phyloP scores from a whole-genome alignment of 1,140 invertebrate species.

The Doryteuthis pealeii region DNA sequence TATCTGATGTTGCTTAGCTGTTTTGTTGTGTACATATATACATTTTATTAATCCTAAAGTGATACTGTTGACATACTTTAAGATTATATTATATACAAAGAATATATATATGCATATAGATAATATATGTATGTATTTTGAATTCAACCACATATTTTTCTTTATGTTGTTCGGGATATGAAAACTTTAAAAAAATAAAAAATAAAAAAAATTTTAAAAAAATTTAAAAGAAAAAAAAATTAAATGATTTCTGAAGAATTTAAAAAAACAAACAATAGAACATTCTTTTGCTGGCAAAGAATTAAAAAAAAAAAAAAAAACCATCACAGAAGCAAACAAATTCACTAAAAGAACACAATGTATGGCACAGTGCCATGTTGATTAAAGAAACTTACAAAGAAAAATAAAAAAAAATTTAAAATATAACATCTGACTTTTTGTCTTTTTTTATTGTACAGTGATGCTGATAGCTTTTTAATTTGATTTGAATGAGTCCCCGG shows the following conservation, averaged over 20 bases:
- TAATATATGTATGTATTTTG: slow-evolving; percentile 10
- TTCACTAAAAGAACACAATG: no score
- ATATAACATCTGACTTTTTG: no score
- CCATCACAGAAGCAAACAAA: no score
- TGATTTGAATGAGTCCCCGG: no score
- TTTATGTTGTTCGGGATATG: slow-evolving; percentile 12
- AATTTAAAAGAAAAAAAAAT: no score
- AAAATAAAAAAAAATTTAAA: no score
- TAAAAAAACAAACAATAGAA: neutral
- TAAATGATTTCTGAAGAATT: neutral
- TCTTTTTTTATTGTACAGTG: no score
- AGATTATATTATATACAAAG: neutral
- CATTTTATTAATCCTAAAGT: slow-evolving; percentile 9
- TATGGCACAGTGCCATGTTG: no score
- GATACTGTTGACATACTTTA: slow-evolving; percentile 4
- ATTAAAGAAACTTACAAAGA: no score
- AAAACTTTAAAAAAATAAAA: neutral
- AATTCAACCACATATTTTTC: slow-evolving; percentile 11
- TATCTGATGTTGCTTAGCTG: slow-evolving; percentile 8
- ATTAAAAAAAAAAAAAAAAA: neutral
- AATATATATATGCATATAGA: slow-evolving; percentile 3
- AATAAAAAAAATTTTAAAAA: neutral
- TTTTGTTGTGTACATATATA: slow-evolving; percentile 15
- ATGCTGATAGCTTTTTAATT: no score
- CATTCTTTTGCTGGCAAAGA: slow-evolving; percentile 15